These are phyloP conservation scores for Strix aluco DNA, from an alignment of 2,113 vertebrate genomes.

Conservation along the genomic window DNA sequence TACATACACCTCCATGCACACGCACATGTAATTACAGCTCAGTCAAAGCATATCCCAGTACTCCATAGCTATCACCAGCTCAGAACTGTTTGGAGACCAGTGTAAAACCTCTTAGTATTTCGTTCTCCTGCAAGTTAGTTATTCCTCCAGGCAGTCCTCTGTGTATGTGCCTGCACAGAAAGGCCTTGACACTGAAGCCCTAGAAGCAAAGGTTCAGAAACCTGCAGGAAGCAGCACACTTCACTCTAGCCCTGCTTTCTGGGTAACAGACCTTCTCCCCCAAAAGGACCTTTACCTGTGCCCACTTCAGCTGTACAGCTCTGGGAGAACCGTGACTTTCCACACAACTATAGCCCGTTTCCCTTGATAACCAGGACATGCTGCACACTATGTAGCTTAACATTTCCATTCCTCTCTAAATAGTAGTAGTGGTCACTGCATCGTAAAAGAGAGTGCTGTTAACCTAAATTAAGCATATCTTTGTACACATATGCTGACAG, in stretches of 20 bases:
- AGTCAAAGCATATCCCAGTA: background rate
- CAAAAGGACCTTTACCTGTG: background rate
- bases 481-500: background rate
- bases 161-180: background rate
- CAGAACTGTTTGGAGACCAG: background rate
- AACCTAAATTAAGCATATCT: background rate
- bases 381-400: background rate
- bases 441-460: background rate
- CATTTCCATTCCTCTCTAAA: background rate
- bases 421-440: background rate
- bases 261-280: background rate
- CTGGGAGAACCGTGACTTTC: background rate
- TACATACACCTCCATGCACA: background rate
- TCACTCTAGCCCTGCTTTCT: background rate
- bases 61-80: background rate
- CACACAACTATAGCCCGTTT: background rate
- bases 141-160: background rate
- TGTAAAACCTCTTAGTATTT: background rate
- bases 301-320: background rate
- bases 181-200: background rate
- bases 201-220: background rate
- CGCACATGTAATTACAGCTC: background rate
- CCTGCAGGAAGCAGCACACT: background rate
- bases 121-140: background rate
- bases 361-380: background rate